These are phyloP conservation scores for Nomada ruficornis DNA, from an alignment of 2,888 invertebrate species.

Conservation along the genomic window DNA sequence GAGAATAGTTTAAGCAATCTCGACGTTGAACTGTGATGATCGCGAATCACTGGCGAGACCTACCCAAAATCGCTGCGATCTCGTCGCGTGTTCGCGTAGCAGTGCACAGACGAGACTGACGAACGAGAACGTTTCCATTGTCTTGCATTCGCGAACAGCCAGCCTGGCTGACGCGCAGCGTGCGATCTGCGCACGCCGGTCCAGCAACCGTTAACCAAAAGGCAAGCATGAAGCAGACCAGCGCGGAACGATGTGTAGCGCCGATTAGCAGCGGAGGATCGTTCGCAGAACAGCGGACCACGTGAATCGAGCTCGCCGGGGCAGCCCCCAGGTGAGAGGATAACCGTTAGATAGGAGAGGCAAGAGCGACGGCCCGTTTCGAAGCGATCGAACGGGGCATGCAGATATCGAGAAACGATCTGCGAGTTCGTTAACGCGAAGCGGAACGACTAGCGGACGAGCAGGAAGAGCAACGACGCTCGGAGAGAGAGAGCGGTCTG, in stretches of 20 bases:
- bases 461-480: conserved; percentile 38
- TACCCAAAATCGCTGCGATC: conserved; percentile 24
- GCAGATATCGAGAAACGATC: neutral
- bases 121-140: conserved; percentile 1
- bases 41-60: conserved; percentile 32
- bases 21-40: conserved; percentile 64
- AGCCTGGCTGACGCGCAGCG: neutral
- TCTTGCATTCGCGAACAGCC: neutral
- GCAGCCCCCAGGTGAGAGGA: neutral
- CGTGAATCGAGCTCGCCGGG: neutral
- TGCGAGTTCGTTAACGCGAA: conserved; percentile 10
- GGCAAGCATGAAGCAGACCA: conserved; percentile 24
- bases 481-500: conserved; percentile 39
- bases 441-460: conserved; percentile 3
- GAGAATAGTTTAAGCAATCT: neutral
- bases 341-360: neutral
- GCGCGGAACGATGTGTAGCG: conserved; percentile 46
- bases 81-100: conserved; percentile 27
- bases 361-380: neutral
- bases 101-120: conserved; percentile 37
- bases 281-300: neutral
- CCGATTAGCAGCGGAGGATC: conserved; percentile 52
- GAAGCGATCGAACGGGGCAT: neutral
- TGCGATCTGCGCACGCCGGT: neutral
- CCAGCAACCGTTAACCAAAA: conserved; percentile 2